phyloP scores from a whole-genome alignment of 2,888 invertebrate genomes.

The Prosapia bicincta region DNA sequence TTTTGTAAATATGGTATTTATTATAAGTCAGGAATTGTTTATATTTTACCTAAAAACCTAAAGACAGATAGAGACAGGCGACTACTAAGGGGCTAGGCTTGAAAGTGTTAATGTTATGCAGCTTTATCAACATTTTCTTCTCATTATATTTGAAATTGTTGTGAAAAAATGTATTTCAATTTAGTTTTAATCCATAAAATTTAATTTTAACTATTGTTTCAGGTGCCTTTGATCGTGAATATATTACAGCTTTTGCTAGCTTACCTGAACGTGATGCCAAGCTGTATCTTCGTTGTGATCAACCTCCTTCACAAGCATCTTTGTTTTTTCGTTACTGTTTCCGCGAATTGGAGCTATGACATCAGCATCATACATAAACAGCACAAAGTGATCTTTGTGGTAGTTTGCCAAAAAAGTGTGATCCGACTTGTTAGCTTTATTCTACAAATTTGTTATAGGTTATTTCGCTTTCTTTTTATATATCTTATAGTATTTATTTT shows the following conservation, averaged over 20 bases:
- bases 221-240: conserved; percentile 88
- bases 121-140: no score
- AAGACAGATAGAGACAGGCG: no score
- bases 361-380: neutral
- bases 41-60: no score
- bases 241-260: conserved; percentile 73
- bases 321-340: conserved; percentile 86
- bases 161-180: no score
- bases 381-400: neutral
- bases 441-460: neutral
- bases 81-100: no score
- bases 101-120: no score
- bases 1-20: no score
- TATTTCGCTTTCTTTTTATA: neutral
- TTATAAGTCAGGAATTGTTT: no score
- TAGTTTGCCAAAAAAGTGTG: neutral
- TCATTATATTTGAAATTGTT: no score
- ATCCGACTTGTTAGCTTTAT: neutral
- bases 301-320: conserved; percentile 73
- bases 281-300: conserved; percentile 69
- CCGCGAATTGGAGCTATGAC: conserved; percentile 45
- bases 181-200: neutral
- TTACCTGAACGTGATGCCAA: conserved; percentile 65
- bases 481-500: neutral
- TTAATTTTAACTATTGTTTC: conserved; percentile 35